Evolutionary conservation across 2,888 invertebrate genomes (phyloP).

Genomic region (Carcina quercana): DNA sequence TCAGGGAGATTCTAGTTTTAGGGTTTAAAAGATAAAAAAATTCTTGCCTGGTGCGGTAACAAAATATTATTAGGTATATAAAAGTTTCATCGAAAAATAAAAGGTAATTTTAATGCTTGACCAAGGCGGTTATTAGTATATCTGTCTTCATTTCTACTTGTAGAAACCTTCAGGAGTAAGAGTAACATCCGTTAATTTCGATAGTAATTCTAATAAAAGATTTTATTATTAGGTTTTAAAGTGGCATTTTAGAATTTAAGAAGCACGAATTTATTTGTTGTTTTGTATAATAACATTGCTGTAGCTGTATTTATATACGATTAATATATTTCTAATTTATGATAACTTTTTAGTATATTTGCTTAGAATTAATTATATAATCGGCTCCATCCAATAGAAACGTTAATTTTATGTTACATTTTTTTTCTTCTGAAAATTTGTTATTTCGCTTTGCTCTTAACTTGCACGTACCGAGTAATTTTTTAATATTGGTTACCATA

Average conservation of each 20-base stretch:
- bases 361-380: constrained; percentile 23
- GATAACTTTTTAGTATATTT: constrained; percentile 29
- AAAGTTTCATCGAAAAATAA: constrained; percentile 34
- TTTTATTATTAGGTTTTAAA: constrained; percentile 39
- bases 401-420: constrained; percentile 12
- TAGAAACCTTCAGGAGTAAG: constrained; percentile 23
- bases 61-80: constrained; percentile 33
- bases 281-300: constrained; percentile 59
- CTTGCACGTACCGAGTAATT: constrained; percentile 41
- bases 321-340: constrained; percentile 59
- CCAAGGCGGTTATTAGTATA: constrained; percentile 24
- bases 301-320: constrained; percentile 49
- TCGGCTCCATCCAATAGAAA: constrained; percentile 48
- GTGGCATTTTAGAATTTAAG: constrained; percentile 64
- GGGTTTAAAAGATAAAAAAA: constrained; percentile 42
- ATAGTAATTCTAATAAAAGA: constrained; percentile 28
- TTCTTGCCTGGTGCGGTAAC: constrained; percentile 62
- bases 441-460: constrained; percentile 52
- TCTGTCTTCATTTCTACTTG: constrained; percentile 18
- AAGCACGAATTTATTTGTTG: constrained; percentile 73
- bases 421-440: constrained; percentile 18
- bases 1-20: constrained; percentile 69
- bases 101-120: constrained; percentile 20
- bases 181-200: constrained; percentile 26
- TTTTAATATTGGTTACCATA: constrained; percentile 70